Evolutionary conservation across 2,888 invertebrate genomes (phyloP), one percentile per base, ranked within the genome.

Genomic region (Cylloceria caligata): DNA sequence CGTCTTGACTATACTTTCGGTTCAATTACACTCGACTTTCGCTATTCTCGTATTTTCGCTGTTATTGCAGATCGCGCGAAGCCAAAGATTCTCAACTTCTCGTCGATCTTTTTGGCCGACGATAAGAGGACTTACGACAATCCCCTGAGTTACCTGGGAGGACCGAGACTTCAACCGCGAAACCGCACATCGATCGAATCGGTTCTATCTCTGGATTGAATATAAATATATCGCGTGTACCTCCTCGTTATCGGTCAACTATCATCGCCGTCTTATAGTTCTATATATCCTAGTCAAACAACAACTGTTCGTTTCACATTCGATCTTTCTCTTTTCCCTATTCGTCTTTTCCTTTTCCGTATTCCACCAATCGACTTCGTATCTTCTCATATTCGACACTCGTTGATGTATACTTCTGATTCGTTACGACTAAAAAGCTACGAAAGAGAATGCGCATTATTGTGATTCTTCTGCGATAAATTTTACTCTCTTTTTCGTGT

Each of bases 121-220:
- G 91, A 93, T 78, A 94, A 93, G 76, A 93, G 95, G 84, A 94
- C 93, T 84, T 96, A 95, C 90, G 94, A 93, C 81, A 96, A 96
- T 93, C 96, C 96, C 60, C 93, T 96, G 88, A 96, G 95, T 91
- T 96, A 96, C 91, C 93, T 96, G 87, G 96, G 96, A 81, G 96
- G 95, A 75, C 95, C 95, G 13, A 93, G 94, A 85, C 90, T 95
- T 71, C 89, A 88, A n/a, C 71, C 93, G 57, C 92, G 91, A 86
- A 94, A 93, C 88, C 93, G 94, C 88, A 94, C 94, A 87, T 96
- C 96, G 89, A 93, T 95, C 88, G 96, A 96, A 90, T 96, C 96
- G 83, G 93, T 96, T 85, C 89, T 96, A 85, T 96, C 96, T 24
- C 91, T 96, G 90, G 96, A 96, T 92, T 96, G 88, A 88, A 45